Evolutionary conservation across 2,888 invertebrate genomes (phyloP).

Genomic region (Stegana nigrithorax): DNA sequence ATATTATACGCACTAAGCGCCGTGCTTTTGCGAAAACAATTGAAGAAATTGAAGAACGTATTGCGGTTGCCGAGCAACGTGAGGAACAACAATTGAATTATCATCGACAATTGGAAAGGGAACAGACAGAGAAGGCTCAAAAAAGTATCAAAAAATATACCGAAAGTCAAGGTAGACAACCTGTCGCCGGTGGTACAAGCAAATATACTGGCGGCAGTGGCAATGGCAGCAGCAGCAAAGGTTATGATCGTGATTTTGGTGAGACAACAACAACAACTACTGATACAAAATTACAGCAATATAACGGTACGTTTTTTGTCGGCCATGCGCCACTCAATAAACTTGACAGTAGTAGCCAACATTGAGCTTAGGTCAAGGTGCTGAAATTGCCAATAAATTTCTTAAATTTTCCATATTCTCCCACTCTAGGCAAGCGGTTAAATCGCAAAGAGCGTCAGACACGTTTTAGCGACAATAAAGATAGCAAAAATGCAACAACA

Average conservation of each 20-base stretch:
- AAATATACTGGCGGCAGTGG: slow-evolving; percentile 24
- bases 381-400: background rate
- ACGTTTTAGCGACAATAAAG: slow-evolving; percentile 68
- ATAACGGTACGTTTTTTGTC: slow-evolving; percentile 62
- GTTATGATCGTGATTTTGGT: slow-evolving; percentile 58
- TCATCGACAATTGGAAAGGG: slow-evolving; percentile 46
- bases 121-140: slow-evolving; percentile 26
- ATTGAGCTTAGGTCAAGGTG: background rate
- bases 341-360: no score
- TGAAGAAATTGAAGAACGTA: slow-evolving; percentile 79
- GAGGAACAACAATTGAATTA: slow-evolving; percentile 64
- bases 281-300: slow-evolving; percentile 60
- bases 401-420: background rate
- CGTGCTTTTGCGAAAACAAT: slow-evolving; percentile 80
- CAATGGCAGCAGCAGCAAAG: slow-evolving; percentile 35
- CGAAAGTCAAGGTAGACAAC: slow-evolving; percentile 7
- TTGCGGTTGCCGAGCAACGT: slow-evolving; percentile 75
- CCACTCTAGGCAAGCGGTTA: slow-evolving; percentile 58
- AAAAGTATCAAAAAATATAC: background rate
- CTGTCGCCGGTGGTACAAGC: slow-evolving; percentile 12
- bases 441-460: slow-evolving; percentile 65
- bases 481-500: slow-evolving; percentile 44
- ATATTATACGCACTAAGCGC: slow-evolving; percentile 74
- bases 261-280: slow-evolving; percentile 46
- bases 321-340: background rate